These are phyloP conservation scores for Netelia virgata DNA, from an alignment of 2,888 invertebrate species.

Conservation along the genomic window DNA sequence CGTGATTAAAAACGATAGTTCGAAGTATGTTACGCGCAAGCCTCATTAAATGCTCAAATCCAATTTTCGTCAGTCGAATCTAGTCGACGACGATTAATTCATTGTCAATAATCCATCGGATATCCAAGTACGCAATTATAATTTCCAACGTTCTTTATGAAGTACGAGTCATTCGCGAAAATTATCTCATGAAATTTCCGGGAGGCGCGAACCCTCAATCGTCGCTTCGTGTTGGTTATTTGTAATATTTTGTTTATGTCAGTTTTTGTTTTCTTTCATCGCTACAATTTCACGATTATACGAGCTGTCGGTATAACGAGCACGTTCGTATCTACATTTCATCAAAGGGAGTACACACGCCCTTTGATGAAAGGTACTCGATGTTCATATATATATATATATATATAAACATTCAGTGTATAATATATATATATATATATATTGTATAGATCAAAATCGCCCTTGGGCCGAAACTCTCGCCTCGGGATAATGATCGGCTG, in stretches of 20 bases:
- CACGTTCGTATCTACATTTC: slow-evolving; percentile 55
- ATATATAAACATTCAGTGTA: slow-evolving; percentile 1
- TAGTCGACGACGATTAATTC: not conserved
- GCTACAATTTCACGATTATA: slow-evolving; percentile 39
- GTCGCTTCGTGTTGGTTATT: not conserved
- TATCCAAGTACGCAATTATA: not conserved
- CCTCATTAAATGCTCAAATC: too few species aligned
- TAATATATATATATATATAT: not conserved
- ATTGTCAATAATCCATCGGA: slow-evolving; percentile 22
- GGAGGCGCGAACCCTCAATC: slow-evolving; percentile 4
- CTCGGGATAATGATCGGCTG: slow-evolving; percentile 68
- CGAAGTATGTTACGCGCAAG: too few species aligned
- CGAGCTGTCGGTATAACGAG: slow-evolving; percentile 63
- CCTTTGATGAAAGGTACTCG: not conserved
- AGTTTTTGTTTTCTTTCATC: slow-evolving; percentile 16
- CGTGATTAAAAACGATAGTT: too few species aligned
- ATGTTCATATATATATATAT: slow-evolving; percentile 8
- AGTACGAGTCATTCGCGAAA: not conserved
- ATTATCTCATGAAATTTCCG: slow-evolving; percentile 44
- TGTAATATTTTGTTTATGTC: not conserved
- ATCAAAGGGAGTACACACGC: slow-evolving; percentile 29
- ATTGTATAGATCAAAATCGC: not conserved
- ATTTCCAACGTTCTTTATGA: slow-evolving; percentile 7
- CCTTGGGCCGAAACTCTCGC: slow-evolving; percentile 65
- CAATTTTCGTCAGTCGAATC: too few species aligned